These are phyloP conservation scores for Plagodis dolabraria DNA, from an alignment of 2,888 invertebrate species.

Conservation along the genomic window DNA sequence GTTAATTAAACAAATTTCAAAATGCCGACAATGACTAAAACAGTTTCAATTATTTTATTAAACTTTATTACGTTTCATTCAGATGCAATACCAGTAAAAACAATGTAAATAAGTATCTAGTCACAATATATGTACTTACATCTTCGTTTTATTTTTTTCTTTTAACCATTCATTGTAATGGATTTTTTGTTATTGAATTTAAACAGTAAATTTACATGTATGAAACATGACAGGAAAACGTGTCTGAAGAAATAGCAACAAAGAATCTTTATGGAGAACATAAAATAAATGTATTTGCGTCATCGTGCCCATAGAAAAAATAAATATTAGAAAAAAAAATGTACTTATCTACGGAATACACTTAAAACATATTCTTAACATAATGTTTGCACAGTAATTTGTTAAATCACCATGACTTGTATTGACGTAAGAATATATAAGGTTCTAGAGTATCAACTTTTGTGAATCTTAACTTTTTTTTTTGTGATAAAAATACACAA, in stretches of 20 bases:
- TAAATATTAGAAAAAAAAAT: constrained; percentile 4
- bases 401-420: constrained; percentile 23
- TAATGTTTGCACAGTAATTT: constrained; percentile 18
- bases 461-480: constrained; percentile 17
- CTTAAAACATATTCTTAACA: background rate
- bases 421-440: constrained; percentile 6
- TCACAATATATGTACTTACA: no score
- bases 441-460: constrained; percentile 2
- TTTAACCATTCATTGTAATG: no score
- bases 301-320: constrained; percentile 6
- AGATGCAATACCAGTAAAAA: no score
- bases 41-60: no score
- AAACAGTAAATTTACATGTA: no score
- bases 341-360: background rate
- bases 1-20: no score
- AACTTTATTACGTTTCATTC: no score
- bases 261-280: constrained; percentile 3
- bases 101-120: no score
- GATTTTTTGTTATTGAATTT: no score
- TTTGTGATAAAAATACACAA: constrained; percentile 10
- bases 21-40: no score
- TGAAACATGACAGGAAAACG: background rate
- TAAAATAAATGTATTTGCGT: constrained; percentile 14
- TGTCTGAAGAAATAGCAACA: constrained; percentile 7
- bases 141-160: no score